Evolutionary conservation across 64 coral and sea anemone species (phyloP).

Genomic region (Montipora cactus): DNA sequence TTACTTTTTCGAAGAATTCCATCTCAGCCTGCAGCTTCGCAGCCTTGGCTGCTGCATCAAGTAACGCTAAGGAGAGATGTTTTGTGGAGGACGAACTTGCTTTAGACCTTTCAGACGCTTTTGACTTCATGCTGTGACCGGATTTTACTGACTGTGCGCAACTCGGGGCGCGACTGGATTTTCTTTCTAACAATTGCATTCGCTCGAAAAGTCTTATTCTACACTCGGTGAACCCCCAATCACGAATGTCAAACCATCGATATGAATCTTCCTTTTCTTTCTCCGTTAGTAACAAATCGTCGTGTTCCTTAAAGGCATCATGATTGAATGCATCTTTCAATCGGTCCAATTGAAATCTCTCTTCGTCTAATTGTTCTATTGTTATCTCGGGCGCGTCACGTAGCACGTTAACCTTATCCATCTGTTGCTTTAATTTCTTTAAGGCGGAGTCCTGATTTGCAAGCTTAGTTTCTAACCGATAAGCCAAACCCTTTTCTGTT

Average conservation of each 20-base stretch:
- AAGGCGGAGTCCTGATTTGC: background rate
- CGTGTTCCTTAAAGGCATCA: background rate
- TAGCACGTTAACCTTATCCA: background rate
- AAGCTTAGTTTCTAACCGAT: background rate
- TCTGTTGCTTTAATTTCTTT: background rate
- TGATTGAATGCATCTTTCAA: constrained; percentile 32
- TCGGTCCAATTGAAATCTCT: background rate
- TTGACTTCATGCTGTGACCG: background rate
- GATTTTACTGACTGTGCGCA: too few species aligned
- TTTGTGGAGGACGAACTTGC: background rate
- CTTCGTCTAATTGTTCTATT: background rate
- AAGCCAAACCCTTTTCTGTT: constrained; percentile 9
- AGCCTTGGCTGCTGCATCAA: constrained; percentile 35
- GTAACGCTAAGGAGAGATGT: background rate
- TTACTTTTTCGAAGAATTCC: constrained; percentile 29
- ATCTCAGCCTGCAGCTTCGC: constrained; percentile 49
- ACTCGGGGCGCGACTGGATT: background rate
- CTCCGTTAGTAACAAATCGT: background rate
- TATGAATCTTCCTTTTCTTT: constrained; percentile 11
- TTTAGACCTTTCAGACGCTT: background rate
- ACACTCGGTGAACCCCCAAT: background rate
- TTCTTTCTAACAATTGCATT: constrained; percentile 25
- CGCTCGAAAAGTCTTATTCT: constrained; percentile 41
- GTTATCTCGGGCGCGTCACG: background rate
- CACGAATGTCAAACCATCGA: background rate